A percentile compares a stretch with the other conserved stretches of the same genome.
These are phyloP conservation scores for Trilocha varians DNA, from an alignment of 2,888 invertebrate genomes.

Conservation along the genomic window DNA sequence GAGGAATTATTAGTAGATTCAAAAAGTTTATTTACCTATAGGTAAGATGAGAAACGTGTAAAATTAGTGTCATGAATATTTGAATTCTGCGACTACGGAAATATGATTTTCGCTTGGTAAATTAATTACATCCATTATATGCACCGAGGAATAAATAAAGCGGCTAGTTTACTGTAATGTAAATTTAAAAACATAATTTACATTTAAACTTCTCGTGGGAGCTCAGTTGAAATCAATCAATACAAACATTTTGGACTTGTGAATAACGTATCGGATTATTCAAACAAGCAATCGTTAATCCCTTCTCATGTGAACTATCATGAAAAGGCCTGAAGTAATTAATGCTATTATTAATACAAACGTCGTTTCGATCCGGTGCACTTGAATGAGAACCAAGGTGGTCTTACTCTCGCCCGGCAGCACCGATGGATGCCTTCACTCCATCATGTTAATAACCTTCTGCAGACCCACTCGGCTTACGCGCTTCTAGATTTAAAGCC, in stretches of 20 bases:
- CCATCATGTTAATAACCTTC: constrained; percentile 64
- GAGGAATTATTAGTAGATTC: no score
- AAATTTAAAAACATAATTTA: background rate
- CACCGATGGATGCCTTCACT: constrained; percentile 50
- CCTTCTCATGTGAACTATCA: constrained; percentile 53
- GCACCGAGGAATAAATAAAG: background rate
- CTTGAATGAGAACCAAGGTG: constrained; percentile 36
- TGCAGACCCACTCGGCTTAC: constrained; percentile 64
- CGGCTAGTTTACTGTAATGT: background rate
- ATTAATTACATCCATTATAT: background rate
- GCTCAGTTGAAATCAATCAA: constrained; percentile 28
- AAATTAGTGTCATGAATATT: no score
- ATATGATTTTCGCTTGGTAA: no score
- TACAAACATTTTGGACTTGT: constrained; percentile 39
- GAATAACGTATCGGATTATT: constrained; percentile 46
- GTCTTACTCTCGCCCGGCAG: constrained; percentile 34
- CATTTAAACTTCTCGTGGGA: constrained; percentile 20
- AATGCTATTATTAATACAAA: constrained; percentile 43
- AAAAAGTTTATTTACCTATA: no score
- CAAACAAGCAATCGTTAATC: constrained; percentile 57
- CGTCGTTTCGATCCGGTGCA: constrained; percentile 24
- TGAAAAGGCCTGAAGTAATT: constrained; percentile 50
- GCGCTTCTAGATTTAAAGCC: constrained; percentile 55
- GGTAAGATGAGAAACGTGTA: no score
- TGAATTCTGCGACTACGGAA: no score